phyloP scores from a whole-genome alignment of 2,113 vertebrate genomes.

The Strix aluco region DNA sequence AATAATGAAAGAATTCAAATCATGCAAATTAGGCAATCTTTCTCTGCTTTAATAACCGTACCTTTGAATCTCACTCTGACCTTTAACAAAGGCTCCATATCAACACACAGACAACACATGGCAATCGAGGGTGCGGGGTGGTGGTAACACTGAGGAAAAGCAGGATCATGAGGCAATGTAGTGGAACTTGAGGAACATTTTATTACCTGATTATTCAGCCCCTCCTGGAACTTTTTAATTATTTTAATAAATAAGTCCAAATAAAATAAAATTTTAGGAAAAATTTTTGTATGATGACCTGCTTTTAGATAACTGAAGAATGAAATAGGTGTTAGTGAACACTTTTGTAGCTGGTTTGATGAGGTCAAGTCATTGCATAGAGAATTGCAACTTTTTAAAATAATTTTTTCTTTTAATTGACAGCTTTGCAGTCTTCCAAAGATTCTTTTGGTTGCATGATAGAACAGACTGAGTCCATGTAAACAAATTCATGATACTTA shows the following conservation, averaged over 20 bases:
- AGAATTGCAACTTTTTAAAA: neutral
- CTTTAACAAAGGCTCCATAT: neutral
- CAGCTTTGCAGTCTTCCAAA: neutral
- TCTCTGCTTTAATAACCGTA: neutral
- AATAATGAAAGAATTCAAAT: neutral
- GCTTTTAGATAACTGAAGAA: neutral
- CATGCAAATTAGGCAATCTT: neutral
- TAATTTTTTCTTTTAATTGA: neutral
- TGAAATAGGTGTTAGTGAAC: neutral
- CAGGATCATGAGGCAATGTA: neutral
- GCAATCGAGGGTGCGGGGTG: neutral
- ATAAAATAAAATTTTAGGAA: neutral
- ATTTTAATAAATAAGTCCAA: neutral
- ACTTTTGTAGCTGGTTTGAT: neutral
- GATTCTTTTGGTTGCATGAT: neutral
- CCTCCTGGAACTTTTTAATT: neutral
- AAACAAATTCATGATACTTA: neutral
- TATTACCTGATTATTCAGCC: neutral
- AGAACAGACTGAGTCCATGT: neutral
- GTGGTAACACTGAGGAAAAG: neutral
- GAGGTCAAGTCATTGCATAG: neutral
- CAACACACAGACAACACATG: neutral
- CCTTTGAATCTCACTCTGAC: conserved; percentile 3
- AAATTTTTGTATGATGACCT: neutral
- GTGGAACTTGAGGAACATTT: neutral